These are phyloP conservation scores for Coptodon rendalli DNA, from an alignment of 2,113 vertebrate genomes.

Conservation along the genomic window DNA sequence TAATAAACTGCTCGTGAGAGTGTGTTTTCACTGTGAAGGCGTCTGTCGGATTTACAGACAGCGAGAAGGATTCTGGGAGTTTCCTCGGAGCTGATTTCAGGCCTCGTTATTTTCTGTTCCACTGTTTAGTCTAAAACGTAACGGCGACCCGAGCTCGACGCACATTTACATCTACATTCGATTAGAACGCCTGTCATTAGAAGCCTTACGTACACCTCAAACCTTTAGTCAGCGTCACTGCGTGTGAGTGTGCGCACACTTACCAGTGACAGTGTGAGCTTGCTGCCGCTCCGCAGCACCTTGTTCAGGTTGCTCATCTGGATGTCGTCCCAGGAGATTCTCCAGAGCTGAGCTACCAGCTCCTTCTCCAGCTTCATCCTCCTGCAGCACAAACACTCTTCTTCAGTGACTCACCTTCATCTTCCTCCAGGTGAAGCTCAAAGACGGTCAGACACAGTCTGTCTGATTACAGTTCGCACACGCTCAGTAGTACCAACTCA, in stretches of 20 bases:
- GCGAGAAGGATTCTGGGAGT: not conserved
- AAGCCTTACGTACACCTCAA: not conserved
- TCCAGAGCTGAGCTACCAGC: conserved; percentile 88
- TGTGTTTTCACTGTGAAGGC: not conserved
- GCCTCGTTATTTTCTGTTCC: not conserved
- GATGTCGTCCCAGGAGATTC: conserved; percentile 86
- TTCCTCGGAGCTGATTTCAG: not conserved
- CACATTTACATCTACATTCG: not conserved
- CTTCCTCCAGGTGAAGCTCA: not conserved
- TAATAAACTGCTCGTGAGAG: not conserved
- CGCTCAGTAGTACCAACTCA: not conserved
- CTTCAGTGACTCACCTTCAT: not conserved
- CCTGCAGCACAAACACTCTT: conserved; percentile 59
- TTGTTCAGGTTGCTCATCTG: conserved; percentile 85
- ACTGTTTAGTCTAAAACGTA: not conserved
- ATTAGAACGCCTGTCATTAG: not conserved
- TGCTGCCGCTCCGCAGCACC: conserved; percentile 80
- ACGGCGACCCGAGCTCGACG: not conserved
- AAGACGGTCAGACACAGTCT: not conserved
- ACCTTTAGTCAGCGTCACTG: not conserved
- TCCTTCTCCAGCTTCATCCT: conserved; percentile 92
- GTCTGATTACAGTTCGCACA: not conserved
- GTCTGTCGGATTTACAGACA: not conserved
- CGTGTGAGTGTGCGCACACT: not conserved
- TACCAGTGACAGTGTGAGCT: conserved; percentile 85